A percentile compares a stretch with the other conserved stretches of the same genome.
phyloP scores from a whole-genome alignment of 2,113 vertebrate genomes.

The Agapornis roseicollis region DNA sequence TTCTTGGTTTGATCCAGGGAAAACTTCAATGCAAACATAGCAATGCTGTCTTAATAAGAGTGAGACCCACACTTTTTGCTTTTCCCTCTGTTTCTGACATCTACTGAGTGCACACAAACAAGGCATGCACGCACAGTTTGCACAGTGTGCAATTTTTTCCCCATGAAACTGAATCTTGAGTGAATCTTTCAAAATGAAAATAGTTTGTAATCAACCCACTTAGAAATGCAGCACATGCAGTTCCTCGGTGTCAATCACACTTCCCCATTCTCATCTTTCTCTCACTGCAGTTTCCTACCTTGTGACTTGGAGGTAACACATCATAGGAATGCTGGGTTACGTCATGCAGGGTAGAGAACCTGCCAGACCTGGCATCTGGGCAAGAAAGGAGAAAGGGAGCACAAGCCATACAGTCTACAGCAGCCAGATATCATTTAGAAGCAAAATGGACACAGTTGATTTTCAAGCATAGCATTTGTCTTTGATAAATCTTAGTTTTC shows the following conservation, averaged over 20 bases:
- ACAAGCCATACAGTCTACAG: background rate
- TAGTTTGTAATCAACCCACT: background rate
- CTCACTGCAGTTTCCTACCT: background rate
- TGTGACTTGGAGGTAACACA: background rate
- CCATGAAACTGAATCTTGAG: background rate
- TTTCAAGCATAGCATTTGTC: background rate
- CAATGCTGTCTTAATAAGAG: background rate
- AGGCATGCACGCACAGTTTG: background rate
- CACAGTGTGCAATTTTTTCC: background rate
- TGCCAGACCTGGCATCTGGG: background rate
- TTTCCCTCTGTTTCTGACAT: background rate
- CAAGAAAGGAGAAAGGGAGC: background rate
- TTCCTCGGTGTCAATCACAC: background rate
- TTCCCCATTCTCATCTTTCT: background rate
- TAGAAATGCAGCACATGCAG: background rate
- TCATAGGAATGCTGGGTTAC: background rate
- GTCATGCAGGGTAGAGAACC: background rate
- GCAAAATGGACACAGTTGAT: background rate
- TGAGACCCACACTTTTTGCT: accelerated
- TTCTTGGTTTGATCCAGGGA: background rate
- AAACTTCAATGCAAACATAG: background rate
- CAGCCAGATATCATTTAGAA: background rate
- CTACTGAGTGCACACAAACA: background rate
- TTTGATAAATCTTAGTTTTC: background rate
- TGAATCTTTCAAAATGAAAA: background rate